Evolutionary conservation across 2,113 vertebrate species (phyloP), one percentile per base, ranked within the genome.

Genomic region (Nothoprocta perdicaria): DNA sequence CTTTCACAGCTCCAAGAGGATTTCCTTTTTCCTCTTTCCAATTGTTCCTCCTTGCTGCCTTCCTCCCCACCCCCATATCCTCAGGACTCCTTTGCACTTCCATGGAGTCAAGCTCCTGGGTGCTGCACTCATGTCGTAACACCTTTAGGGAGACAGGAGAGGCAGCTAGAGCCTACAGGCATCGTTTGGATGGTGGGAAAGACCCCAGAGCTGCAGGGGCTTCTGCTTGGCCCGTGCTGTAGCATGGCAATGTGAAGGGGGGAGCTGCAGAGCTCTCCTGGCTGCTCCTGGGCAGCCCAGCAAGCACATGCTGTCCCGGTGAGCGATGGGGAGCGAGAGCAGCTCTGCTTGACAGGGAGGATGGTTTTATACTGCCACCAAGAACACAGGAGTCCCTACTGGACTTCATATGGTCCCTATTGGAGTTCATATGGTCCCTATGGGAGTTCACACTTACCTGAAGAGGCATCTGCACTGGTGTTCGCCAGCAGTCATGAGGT

Each of bases 11-110:
- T 96, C 94, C 92, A 88, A 93, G 78, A 96, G 94, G 96, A 96
- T 96, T 96, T 96, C 95, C 95, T 96, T 94, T 96, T 96, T 96
- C 96, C 94, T 96, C 78, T 88, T 93, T 94, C 89, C 94, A 92
- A 95, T 96, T 96, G 94, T 95, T 95, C 80, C 83, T 86, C 93
- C 84, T 57, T 55, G 80, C 87, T 92, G 87, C 89, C 92, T 92
- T 61, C 55, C 91, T 77, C 81, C 6, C 3, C 87, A 74, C 80
- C 85, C 80, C 48, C 84, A 18, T 78, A 92, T 91, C 95, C 96
- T 93, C 91, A 93, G 60, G 87, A 81, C 84, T 92, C 92, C 92
- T 94, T 80, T 93, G 87, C 87, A 52, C 71, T 81, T 19, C 52
- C 71, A 87, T 78, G 84, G 80, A 40, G 80, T 61, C 63, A 46